Percentiles rank a stretch among this genome's conserved stretches.
Evolutionary conservation across 2,797 vertebrate genomes (phyloP).

Genomic region (Pelochelys cantorii): DNA sequence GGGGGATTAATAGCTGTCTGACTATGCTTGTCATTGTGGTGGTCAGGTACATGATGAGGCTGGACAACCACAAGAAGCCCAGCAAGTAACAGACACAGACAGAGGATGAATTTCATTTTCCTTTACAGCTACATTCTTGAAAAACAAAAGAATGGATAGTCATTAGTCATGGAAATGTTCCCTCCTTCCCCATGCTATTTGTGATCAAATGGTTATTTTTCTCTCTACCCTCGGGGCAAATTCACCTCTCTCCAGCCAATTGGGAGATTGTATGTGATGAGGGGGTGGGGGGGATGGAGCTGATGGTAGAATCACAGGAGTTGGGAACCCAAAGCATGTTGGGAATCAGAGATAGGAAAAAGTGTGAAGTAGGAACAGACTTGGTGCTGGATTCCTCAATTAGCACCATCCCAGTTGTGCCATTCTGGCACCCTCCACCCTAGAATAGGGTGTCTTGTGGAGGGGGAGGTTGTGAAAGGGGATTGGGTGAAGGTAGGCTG

Average conservation of each 20-base stretch:
- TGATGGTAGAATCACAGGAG: neutral
- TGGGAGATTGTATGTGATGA: neutral
- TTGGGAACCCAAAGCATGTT: neutral
- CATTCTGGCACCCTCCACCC: too few species aligned
- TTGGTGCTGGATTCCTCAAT: neutral
- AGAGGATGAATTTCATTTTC: conserved; percentile 63
- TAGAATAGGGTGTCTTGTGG: too few species aligned
- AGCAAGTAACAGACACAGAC: conserved; percentile 52
- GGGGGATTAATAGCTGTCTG: conserved; percentile 22
- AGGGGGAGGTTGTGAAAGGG: too few species aligned
- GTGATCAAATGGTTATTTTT: neutral
- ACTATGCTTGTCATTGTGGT: conserved; percentile 7
- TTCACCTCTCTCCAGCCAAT: too few species aligned
- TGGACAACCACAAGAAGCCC: conserved; percentile 47
- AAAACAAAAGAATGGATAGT: conserved; percentile 18
- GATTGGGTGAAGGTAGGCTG: too few species aligned
- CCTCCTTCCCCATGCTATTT: neutral
- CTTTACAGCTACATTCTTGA: conserved; percentile 61
- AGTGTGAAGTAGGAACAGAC: neutral
- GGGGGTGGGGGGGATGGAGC: neutral
- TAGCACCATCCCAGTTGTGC: neutral
- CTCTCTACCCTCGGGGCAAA: neutral
- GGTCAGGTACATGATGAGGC: neutral
- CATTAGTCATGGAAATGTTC: neutral
- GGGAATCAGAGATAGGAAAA: neutral